These are phyloP conservation scores for Brevimyrus niger DNA, from an alignment of 2,113 vertebrate species.

Conservation along the genomic window DNA sequence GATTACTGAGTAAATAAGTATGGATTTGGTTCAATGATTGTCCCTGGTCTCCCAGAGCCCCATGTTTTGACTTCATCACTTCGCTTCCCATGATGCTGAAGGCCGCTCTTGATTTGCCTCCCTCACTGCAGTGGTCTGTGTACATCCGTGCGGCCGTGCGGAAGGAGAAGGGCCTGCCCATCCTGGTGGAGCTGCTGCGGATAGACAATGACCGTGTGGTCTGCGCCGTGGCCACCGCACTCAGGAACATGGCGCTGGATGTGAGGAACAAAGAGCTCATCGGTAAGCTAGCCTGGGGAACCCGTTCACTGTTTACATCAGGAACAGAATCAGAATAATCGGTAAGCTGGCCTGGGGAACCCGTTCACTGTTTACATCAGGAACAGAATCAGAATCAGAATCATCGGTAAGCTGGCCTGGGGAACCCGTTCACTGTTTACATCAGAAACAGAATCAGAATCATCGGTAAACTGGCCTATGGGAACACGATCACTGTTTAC, in stretches of 20 bases:
- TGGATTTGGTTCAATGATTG: not conserved
- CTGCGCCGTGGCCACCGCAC: constrained; percentile 94
- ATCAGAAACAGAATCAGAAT: not conserved
- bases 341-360: constrained; percentile 40
- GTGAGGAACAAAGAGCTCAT: constrained; percentile 98
- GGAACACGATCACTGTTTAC: not conserved
- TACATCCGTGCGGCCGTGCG: constrained; percentile 95
- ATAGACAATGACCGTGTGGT: constrained; percentile 98
- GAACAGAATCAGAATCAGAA: not conserved
- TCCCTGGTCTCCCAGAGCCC: not conserved
- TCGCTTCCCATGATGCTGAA: not conserved
- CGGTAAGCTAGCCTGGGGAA: constrained; percentile 64
- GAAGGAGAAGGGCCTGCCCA: constrained; percentile 95
- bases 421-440: not conserved
- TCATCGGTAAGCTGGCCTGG: constrained; percentile 38
- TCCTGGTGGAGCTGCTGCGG: constrained; percentile 91
- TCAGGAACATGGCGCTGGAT: constrained; percentile 98
- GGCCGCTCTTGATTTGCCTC: not conserved
- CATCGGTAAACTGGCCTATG: constrained; percentile 37
- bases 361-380: not conserved
- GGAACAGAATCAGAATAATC: not conserved
- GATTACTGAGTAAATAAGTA: not conserved
- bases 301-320: not conserved
- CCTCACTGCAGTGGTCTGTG: constrained; percentile 81
- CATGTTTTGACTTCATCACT: not conserved